These are phyloP conservation scores for Nothocercus nigrocapillus DNA, from an alignment of 2,113 vertebrate genomes.

Conservation along the genomic window DNA sequence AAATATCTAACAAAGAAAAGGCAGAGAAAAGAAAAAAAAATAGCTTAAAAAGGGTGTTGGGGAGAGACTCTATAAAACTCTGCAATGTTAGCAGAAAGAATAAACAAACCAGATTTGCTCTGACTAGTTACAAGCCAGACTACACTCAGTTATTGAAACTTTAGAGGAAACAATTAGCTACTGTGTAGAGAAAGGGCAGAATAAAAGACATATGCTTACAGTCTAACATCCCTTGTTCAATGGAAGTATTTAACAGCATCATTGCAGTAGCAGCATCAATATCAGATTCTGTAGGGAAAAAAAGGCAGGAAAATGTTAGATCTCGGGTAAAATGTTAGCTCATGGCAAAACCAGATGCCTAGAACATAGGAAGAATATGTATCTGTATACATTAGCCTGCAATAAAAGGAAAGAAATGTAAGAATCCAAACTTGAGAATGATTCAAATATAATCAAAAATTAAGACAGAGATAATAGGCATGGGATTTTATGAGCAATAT, in stretches of 20 bases:
- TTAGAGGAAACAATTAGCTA: neutral
- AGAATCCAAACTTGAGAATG: neutral
- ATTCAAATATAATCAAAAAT: neutral
- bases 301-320: neutral
- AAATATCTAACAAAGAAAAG: neutral
- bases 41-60: too few species aligned
- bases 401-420: neutral
- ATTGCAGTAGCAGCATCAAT: slow-evolving; percentile 99
- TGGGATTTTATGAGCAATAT: neutral
- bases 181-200: neutral
- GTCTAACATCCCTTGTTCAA: slow-evolving; percentile 93
- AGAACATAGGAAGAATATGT: neutral
- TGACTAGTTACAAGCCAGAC: neutral
- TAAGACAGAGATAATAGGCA: neutral
- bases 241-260: slow-evolving; percentile 99
- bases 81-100: neutral
- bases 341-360: neutral
- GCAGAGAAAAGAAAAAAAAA: neutral
- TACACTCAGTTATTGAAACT: neutral
- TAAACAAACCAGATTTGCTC: neutral
- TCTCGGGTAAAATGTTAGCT: neutral
- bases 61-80: neutral
- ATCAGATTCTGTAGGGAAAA: slow-evolving; percentile 91
- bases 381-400: neutral
- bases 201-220: slow-evolving; percentile 85